These are phyloP conservation scores for Gobio occitaniae DNA, from an alignment of 2,797 vertebrate genomes.

Conservation along the genomic window DNA sequence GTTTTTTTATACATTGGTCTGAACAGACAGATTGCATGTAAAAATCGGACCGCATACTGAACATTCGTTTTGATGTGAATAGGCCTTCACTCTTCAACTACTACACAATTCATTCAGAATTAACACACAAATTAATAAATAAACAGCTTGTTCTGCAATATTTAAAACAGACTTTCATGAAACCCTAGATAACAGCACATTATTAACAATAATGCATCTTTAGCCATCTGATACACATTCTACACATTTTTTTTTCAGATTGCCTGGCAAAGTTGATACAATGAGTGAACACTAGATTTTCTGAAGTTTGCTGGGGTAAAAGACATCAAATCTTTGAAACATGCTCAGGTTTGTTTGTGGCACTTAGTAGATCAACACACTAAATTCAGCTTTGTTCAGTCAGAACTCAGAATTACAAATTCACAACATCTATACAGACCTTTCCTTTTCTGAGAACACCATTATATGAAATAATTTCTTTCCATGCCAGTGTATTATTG, in stretches of 20 bases:
- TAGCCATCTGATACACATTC: neutral
- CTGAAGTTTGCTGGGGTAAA: too few relatives aligned
- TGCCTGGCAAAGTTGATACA: neutral
- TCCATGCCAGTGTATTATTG: neutral
- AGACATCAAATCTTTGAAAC: neutral
- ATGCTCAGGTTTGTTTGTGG: neutral
- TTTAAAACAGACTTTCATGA: neutral
- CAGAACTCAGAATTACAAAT: neutral
- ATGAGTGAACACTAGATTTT: neutral
- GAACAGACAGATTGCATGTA: neutral
- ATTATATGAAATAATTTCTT: neutral
- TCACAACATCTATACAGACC: neutral
- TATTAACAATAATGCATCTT: neutral
- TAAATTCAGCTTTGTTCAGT: neutral
- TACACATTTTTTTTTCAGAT: neutral
- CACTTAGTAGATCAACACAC: neutral
- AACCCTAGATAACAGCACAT: neutral
- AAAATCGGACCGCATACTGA: neutral
- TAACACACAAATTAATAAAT: too few relatives aligned
- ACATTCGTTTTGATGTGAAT: neutral
- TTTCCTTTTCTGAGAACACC: neutral
- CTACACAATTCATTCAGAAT: constrained; percentile 6
- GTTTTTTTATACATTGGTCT: neutral
- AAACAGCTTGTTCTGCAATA: neutral
- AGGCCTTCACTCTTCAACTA: neutral